A percentile compares a stretch with the other conserved stretches of the same genome.
Evolutionary conservation across 23 tunicate genomes (phyloP).

Genomic region (Ascidia mentula): DNA sequence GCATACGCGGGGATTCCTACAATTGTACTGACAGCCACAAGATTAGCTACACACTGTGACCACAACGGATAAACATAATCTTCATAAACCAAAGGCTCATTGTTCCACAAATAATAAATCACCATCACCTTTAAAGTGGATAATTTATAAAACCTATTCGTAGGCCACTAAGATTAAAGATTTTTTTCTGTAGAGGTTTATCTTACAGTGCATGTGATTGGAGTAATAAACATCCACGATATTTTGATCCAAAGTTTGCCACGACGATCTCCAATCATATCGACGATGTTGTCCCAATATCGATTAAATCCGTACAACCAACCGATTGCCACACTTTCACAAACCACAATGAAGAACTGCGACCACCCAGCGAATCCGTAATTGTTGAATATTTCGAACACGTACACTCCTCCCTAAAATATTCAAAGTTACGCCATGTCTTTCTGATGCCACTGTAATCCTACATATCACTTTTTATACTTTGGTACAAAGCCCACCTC

Average conservation of each 20-base stretch:
- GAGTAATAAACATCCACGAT: background rate
- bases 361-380: slow-evolving; percentile 15
- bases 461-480: no score
- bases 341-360: background rate
- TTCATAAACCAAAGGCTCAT: background rate
- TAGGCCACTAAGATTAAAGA: no score
- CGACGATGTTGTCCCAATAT: background rate
- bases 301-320: background rate
- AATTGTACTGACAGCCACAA: background rate
- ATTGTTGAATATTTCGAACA: slow-evolving; percentile 3
- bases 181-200: background rate
- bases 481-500: no score
- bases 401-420: slow-evolving; percentile 17
- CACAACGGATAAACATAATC: background rate
- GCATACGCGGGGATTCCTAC: background rate
- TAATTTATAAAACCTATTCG: no score
- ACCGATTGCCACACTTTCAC: slow-evolving; percentile 1
- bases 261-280: background rate
- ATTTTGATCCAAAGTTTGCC: background rate
- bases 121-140: background rate
- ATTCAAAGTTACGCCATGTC: no score
- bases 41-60: background rate
- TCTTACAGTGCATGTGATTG: background rate
- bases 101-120: background rate
- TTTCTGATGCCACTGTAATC: no score